Evolutionary conservation across 2,797 vertebrate species (phyloP).

Genomic region (Sebastes ruberrimus): DNA sequence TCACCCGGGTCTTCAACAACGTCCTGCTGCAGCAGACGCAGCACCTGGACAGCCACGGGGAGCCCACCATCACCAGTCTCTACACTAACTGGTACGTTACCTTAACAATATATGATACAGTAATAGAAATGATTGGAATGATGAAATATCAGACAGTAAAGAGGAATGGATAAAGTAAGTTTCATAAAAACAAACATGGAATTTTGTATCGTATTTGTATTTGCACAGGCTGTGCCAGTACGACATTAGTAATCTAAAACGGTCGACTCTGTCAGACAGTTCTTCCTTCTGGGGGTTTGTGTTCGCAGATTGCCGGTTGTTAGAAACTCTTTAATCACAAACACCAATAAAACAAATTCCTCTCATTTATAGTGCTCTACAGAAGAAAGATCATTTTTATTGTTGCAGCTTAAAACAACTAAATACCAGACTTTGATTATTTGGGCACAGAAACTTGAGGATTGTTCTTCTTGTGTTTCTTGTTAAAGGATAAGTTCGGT

Average conservation of each 20-base stretch:
- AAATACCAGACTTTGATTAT: neutral
- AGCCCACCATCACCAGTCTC: constrained; percentile 98
- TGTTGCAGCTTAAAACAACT: neutral
- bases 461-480: neutral
- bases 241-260: neutral
- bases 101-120: too few species aligned
- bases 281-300: neutral
- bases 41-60: constrained; percentile 98
- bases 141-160: too few species aligned
- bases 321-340: neutral
- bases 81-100: constrained; percentile 94
- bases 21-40: constrained; percentile 99
- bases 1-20: constrained; percentile 98
- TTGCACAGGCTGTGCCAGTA: neutral
- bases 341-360: neutral
- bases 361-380: neutral
- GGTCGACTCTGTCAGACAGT: neutral
- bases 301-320: neutral
- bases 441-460: neutral
- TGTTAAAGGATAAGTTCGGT: neutral
- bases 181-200: neutral
- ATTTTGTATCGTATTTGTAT: neutral
- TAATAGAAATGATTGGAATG: too few species aligned
- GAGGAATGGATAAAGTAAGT: too few species aligned
- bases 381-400: neutral